phyloP scores from a whole-genome alignment of 2,113 vertebrate species.

The Oreochromis tanganicae region DNA sequence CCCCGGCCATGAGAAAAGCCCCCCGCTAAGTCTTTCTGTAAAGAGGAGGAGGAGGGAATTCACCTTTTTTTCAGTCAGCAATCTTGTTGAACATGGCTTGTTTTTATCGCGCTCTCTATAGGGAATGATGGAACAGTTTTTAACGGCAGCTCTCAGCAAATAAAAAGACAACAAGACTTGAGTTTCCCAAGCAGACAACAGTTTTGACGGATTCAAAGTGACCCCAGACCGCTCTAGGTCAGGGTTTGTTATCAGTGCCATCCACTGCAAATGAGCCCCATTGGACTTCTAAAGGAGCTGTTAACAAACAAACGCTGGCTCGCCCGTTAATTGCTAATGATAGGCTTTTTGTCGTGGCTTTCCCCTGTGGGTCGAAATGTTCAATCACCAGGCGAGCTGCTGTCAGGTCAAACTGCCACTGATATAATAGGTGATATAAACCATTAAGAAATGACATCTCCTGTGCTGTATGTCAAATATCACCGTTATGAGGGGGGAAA shows the following conservation, averaged over 20 bases:
- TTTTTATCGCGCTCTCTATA: conserved; percentile 58
- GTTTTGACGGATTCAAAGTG: conserved; percentile 26
- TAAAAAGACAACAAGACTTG: not conserved
- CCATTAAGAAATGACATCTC: conserved; percentile 5
- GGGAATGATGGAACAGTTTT: conserved; percentile 70
- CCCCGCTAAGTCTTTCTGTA: conserved; percentile 72
- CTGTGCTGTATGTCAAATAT: not conserved
- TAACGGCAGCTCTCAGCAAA: conserved; percentile 40
- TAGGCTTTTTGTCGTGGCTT: conserved; percentile 53
- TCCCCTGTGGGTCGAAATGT: conserved; percentile 59
- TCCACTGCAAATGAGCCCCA: conserved; percentile 67
- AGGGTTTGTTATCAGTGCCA: conserved; percentile 59
- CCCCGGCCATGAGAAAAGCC: conserved; percentile 67
- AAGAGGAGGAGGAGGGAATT: conserved; percentile 70
- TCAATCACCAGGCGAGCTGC: conserved; percentile 19
- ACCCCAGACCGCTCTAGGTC: conserved; percentile 58
- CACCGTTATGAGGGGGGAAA: not conserved
- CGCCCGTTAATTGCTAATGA: conserved; percentile 73
- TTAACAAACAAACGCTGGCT: conserved; percentile 73
- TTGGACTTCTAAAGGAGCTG: conserved; percentile 65
- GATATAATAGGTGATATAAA: not conserved
- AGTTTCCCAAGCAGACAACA: not conserved
- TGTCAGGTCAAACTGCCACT: conserved; percentile 7
- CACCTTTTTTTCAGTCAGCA: conserved; percentile 67
- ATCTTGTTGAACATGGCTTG: conserved; percentile 73